These are phyloP conservation scores for Nomada fucata DNA, from an alignment of 2,888 invertebrate species.

Conservation along the genomic window DNA sequence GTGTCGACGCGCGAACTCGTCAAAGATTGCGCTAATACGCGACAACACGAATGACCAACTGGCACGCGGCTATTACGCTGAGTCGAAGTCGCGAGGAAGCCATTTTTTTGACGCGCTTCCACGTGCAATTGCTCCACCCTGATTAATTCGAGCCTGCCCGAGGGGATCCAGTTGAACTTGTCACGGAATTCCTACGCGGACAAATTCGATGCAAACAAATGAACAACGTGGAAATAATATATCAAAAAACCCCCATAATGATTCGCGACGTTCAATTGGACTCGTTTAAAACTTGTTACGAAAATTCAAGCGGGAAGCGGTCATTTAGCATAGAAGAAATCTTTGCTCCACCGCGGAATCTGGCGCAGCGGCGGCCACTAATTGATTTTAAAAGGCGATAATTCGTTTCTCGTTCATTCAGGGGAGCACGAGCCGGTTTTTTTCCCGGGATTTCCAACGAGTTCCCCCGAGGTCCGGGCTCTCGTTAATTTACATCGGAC, in stretches of 20 bases:
- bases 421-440: slow-evolving; percentile 27
- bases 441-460: slow-evolving; percentile 46
- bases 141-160: too few species aligned
- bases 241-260: too few species aligned
- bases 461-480: slow-evolving; percentile 36
- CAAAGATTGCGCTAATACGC: slow-evolving; percentile 57
- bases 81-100: slow-evolving; percentile 37
- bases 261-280: too few species aligned
- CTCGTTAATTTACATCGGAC: slow-evolving; percentile 74
- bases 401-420: slow-evolving; percentile 31
- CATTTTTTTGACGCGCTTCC: background rate
- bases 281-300: too few species aligned
- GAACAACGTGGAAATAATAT: too few species aligned
- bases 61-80: slow-evolving; percentile 25
- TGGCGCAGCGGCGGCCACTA: slow-evolving; percentile 18
- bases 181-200: too few species aligned
- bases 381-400: slow-evolving; percentile 51
- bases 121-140: too few species aligned
- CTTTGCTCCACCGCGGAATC: background rate
- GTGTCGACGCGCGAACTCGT: slow-evolving; percentile 44
- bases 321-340: background rate
- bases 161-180: too few species aligned
- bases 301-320: too few species aligned
- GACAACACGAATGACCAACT: slow-evolving; percentile 35
- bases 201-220: too few species aligned